Evolutionary conservation across 2,797 vertebrate genomes (phyloP).

Genomic region (Menidia menidia): DNA sequence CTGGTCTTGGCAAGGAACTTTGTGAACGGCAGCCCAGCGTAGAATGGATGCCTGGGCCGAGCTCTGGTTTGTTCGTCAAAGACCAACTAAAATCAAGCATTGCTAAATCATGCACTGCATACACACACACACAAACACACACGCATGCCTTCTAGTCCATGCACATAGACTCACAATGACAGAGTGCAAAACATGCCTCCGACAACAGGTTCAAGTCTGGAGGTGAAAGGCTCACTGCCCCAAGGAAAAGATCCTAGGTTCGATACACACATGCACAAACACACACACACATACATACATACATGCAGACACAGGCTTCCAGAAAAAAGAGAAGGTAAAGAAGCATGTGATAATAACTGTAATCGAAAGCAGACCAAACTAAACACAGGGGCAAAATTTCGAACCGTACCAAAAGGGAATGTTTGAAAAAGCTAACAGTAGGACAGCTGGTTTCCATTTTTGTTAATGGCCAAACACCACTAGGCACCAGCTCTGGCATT

Average conservation of each 20-base stretch:
- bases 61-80: conserved; percentile 58
- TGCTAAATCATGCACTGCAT: conserved; percentile 50
- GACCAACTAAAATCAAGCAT: conserved; percentile 56
- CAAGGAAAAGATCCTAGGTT: conserved; percentile 60
- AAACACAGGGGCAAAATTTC: conserved; percentile 64
- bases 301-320: conserved; percentile 46
- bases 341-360: conserved; percentile 82
- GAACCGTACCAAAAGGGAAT: conserved; percentile 57
- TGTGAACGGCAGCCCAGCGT: conserved; percentile 33
- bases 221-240: conserved; percentile 64
- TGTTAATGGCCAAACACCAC: conserved; percentile 55
- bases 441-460: conserved; percentile 79
- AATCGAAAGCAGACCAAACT: conserved; percentile 76
- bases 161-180: conserved; percentile 41
- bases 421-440: conserved; percentile 66
- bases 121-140: conserved; percentile 5
- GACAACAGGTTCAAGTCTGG: conserved; percentile 71
- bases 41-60: conserved; percentile 31
- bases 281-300: too few species aligned
- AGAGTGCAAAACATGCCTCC: conserved; percentile 62
- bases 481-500: conserved; percentile 55
- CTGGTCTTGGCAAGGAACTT: conserved; percentile 21
- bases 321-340: conserved; percentile 58
- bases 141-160: conserved; percentile 20
- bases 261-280: conserved; percentile 21